These are phyloP conservation scores for Gonioctena quinquepunctata DNA, from an alignment of 1,140 invertebrate genomes.

Conservation along the genomic window DNA sequence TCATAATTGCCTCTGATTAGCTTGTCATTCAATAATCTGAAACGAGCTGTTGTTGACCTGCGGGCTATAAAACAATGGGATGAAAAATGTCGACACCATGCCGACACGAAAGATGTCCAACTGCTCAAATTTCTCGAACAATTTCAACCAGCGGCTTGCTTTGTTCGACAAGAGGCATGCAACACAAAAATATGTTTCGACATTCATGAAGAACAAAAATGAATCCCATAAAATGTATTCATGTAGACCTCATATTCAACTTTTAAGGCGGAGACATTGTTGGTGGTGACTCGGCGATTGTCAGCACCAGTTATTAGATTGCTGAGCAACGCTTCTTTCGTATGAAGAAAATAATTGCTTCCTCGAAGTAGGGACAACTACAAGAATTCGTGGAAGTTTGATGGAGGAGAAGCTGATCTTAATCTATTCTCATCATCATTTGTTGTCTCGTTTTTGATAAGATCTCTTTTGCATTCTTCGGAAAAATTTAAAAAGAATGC, in stretches of 20 bases:
- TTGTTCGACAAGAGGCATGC: conserved; percentile 5
- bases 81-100: conserved; percentile 6
- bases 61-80: not conserved
- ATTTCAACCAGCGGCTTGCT: conserved; percentile 8
- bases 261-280: not conserved
- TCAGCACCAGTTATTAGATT: conserved; percentile 13
- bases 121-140: not conserved
- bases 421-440: no score
- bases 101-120: not conserved
- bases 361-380: no score
- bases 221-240: conserved; percentile 15
- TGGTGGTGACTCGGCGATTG: conserved; percentile 7
- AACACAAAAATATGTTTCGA: conserved; percentile 13
- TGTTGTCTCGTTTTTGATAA: no score
- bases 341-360: no score
- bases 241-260: conserved; percentile 11
- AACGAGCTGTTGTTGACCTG: not conserved
- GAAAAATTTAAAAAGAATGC: no score
- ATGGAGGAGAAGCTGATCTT: no score
- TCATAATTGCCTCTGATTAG: conserved; percentile 4
- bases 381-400: no score
- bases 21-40: conserved; percentile 1
- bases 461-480: no score
- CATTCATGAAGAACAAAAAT: conserved; percentile 11
- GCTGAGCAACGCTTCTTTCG: no score